A percentile compares a stretch with the other conserved stretches of the same genome.
phyloP scores from a whole-genome alignment of 2,797 vertebrate genomes.

The Pangasius mekongensis region DNA sequence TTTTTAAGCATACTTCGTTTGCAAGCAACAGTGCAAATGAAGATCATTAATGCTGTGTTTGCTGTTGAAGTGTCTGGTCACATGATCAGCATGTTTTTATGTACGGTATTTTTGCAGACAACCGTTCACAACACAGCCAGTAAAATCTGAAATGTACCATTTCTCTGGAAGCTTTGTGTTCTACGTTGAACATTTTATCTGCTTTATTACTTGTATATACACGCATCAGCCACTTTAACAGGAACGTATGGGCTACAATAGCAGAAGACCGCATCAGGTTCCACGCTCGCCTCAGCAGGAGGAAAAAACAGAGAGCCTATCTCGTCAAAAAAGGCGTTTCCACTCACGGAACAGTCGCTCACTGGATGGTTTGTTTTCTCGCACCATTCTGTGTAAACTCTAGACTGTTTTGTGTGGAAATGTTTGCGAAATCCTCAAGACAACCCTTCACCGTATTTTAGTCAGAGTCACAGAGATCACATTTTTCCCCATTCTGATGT shows the following conservation, averaged over 20 bases:
- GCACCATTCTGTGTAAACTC: background rate
- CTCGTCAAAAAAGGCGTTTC: background rate
- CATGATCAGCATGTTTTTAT: background rate
- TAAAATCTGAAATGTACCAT: background rate
- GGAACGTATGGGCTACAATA: background rate
- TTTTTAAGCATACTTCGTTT: background rate
- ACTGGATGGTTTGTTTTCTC: background rate
- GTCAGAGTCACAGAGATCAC: background rate
- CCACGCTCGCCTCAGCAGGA: background rate
- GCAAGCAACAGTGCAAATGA: background rate
- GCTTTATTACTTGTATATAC: background rate
- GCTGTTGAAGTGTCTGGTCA: conserved; percentile 1
- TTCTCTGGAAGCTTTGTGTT: background rate
- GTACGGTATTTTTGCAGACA: background rate
- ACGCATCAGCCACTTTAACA: background rate
- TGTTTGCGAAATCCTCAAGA: background rate
- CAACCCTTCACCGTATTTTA: background rate
- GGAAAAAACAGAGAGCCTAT: background rate
- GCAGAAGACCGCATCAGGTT: background rate
- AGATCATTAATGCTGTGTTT: background rate
- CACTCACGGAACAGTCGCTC: background rate
- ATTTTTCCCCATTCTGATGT: background rate
- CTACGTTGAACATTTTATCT: background rate
- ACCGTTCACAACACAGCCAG: background rate
- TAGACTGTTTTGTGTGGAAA: background rate